Conservation (phyloP, 2,888 invertebrate genomes). For the Leptinotarsa juncta region DNA sequence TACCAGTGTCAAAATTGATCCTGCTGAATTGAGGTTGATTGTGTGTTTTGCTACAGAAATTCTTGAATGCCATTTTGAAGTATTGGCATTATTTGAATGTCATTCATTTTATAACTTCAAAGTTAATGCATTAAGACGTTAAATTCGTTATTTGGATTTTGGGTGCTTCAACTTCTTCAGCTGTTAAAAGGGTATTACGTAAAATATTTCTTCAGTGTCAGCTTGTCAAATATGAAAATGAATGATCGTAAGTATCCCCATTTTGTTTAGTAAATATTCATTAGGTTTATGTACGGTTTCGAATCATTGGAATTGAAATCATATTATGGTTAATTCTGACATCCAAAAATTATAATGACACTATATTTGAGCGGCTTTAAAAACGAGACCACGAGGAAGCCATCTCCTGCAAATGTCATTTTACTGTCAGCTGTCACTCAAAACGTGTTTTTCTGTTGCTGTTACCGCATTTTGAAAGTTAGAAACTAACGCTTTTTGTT, state of each 20-base stretch:
- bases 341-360: not conserved
- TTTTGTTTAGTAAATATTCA: not conserved
- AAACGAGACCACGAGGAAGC: slow-evolving; percentile 55
- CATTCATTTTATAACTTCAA: not conserved
- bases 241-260: slow-evolving; percentile 56
- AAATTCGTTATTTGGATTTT: not conserved
- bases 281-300: not conserved
- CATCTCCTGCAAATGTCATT: slow-evolving; percentile 55
- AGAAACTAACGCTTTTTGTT: slow-evolving; percentile 32
- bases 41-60: too few relatives aligned
- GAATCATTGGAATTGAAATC: not conserved
- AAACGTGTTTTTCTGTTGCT: slow-evolving; percentile 43
- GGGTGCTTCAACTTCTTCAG: slow-evolving; percentile 4
- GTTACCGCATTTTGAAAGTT: slow-evolving; percentile 44
- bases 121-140: too few relatives aligned
- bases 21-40: too few relatives aligned
- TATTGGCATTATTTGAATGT: not conserved
- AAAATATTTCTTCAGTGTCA: slow-evolving; percentile 47
- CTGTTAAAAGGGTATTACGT: slow-evolving; percentile 46
- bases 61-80: not conserved
- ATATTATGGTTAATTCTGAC: not conserved
- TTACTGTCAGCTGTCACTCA: slow-evolving; percentile 36
- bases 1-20: not conserved
- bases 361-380: slow-evolving; percentile 12
- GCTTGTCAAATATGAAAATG: slow-evolving; percentile 55